Percentiles rank a stretch among this genome's conserved stretches.
phyloP scores from a whole-genome alignment of 2,888 invertebrate species.

The Rugalucina vietnamica region DNA sequence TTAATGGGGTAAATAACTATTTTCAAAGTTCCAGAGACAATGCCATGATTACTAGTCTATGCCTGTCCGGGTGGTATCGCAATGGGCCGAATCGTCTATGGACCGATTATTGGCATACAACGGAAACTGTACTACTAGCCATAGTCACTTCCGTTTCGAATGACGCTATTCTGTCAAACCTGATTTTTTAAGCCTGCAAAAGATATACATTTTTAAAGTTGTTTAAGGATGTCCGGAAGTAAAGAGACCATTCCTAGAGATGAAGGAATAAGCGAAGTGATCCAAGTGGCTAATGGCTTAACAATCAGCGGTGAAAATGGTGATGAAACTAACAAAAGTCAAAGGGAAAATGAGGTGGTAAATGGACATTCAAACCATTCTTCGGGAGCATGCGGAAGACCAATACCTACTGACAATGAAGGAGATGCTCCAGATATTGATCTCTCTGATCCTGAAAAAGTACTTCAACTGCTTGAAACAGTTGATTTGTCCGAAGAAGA shows the following conservation, averaged over 20 bases:
- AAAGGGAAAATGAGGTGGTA: background rate
- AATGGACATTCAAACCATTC: too few species aligned
- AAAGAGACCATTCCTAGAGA: background rate
- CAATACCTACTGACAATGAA: background rate
- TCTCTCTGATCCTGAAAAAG: slow-evolving; percentile 67
- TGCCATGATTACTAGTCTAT: too few species aligned
- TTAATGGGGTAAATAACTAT: too few species aligned
- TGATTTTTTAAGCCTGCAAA: too few species aligned
- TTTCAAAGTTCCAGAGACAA: too few species aligned
- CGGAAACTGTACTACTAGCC: too few species aligned
- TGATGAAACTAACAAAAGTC: background rate
- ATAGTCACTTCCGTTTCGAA: slow-evolving; percentile 65
- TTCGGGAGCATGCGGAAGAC: too few species aligned
- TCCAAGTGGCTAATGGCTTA: background rate
- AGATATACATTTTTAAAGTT: too few species aligned
- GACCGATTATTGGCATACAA: too few species aligned
- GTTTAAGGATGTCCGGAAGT: background rate
- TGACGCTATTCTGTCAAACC: slow-evolving; percentile 44
- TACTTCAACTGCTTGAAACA: slow-evolving; percentile 69
- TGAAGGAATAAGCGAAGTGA: background rate
- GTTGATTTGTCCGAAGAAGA: slow-evolving; percentile 75
- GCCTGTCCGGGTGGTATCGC: too few species aligned
- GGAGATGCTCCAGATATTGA: slow-evolving; percentile 40
- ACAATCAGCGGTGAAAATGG: background rate
- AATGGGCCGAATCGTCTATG: too few species aligned